Evolutionary conservation across 2,888 invertebrate species (phyloP), one percentile per base, ranked within the genome.

Genomic region (Mayetiola destructor): DNA sequence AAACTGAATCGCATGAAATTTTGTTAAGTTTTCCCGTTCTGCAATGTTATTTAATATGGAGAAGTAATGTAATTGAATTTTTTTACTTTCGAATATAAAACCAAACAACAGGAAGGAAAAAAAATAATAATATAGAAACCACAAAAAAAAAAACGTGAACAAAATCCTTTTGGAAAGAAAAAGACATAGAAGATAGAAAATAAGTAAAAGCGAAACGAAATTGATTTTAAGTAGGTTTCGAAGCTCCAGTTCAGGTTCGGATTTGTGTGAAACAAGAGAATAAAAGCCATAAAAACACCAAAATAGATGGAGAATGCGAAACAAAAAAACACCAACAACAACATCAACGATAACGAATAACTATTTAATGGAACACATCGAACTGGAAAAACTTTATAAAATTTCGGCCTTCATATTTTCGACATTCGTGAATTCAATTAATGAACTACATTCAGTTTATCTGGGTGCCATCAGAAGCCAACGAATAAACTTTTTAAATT

Each of bases 1-100:
- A 27, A 48, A 48, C n/a, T n/a, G n/a, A 48, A 48, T 48, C 27
- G 48, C 23, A 48, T 48, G 48, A 48, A 48, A 48, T 48, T 48
- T 12, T n/a, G 27, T 48, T 48, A 48, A 48, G 48, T 48, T 48
- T 48, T 48, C 48, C n/a, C 48, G 48, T 48, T 48, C 48, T 27
- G 27, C 29, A 48, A 48, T 12, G n/a, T 27, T 48, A 48, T 27
- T 48, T 48, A 48, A 48, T 48, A 48, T 48, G 48, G n/a, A n/a
- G n/a, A 27, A 27, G 29, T 48, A 48, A 48, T 48, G 48, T 48
- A 48, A 48, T 48, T 48, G 27, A 23, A 48, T 48, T 48, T 48
- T n/a, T 16, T 27, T 48, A 12, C 48, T 23, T 48, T 48, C 27
- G 48, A 48, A 48, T 48, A 48, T 27, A 48, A 48, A 48, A 48